These are phyloP conservation scores for Drosophila greeni DNA, from an alignment of 2,888 invertebrate species.

Conservation along the genomic window DNA sequence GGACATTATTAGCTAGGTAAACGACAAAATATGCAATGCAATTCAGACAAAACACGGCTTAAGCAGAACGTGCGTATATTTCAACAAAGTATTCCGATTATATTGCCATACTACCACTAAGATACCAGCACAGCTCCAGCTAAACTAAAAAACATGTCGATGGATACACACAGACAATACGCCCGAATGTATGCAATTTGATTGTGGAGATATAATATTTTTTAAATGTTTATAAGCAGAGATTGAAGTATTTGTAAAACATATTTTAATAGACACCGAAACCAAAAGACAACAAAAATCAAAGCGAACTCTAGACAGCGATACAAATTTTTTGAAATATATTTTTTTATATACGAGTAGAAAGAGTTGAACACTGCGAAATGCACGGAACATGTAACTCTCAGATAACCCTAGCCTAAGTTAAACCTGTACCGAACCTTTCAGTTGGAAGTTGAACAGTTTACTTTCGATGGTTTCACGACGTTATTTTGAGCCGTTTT, in stretches of 20 bases:
- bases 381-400: slow-evolving; percentile 57
- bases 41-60: slow-evolving; percentile 58
- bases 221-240: slow-evolving; percentile 64
- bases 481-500: slow-evolving; percentile 51
- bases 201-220: slow-evolving; percentile 71
- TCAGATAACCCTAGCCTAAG: slow-evolving; percentile 64
- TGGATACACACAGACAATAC: slow-evolving; percentile 66
- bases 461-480: slow-evolving; percentile 65
- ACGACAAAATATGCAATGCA: slow-evolving; percentile 38
- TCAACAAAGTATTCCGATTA: slow-evolving; percentile 32
- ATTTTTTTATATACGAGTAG: slow-evolving; percentile 61
- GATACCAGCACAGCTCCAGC: slow-evolving; percentile 31
- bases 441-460: slow-evolving; percentile 29
- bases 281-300: slow-evolving; percentile 20
- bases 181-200: slow-evolving; percentile 66
- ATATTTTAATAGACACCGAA: slow-evolving; percentile 48
- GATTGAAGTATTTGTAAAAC: slow-evolving; percentile 59
- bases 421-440: slow-evolving; percentile 38
- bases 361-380: slow-evolving; percentile 37
- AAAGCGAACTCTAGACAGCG: slow-evolving; percentile 35
- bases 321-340: slow-evolving; percentile 63
- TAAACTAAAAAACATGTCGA: slow-evolving; percentile 36
- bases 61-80: slow-evolving; percentile 25
- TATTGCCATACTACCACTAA: slow-evolving; percentile 35
- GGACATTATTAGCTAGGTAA: slow-evolving; percentile 64